Base-by-base conservation (phyloP, 2,888 invertebrate genomes). In the Petrolisthes manimaculis region DNA sequence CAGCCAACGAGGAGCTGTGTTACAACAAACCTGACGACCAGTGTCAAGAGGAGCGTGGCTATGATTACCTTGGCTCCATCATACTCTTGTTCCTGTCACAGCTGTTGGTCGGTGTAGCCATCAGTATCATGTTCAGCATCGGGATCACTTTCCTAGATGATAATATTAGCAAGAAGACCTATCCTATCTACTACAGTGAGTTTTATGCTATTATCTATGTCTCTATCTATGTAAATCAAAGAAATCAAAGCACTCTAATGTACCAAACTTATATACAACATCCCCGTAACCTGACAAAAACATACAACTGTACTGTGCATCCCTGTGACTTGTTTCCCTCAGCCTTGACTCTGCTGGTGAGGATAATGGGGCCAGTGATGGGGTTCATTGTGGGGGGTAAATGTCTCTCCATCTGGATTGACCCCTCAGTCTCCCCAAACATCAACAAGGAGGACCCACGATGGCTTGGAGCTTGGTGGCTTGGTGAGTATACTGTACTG, bases 141-240 rank as follows among this genome's bases (percentile, higher is more conserved):
- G 95, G 95, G 0, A 95, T 95, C 92, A 95, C 95, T 0, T 96
- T 95, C 92, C 92, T 95, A 91, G 95, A 96, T 92, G 95, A 96
- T 92, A 95, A 95, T 91, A 94, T 95, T 0, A 94, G 95, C 92
- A 95, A 95, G 92, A 94, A 94, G 21, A 95, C 95, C 91, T 95
- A 95, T 0, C 84, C 84, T 8, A 18, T 88, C 5, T 84, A 88
- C 54, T 88, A 88, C 54, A 83, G 86, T 87, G 21, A 87, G 86
- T 81, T 21, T 4, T 14, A 24, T 5, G n/a, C 61, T 69, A 37
- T 61, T 56, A 61, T 61, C 9, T 79, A 55, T 9, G n/a, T 81
- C n/a, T 79, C 37, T 24, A 37, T 6, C 54, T 54, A n/a, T 9
- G n/a, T n/a, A n/a, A n/a, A n/a, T n/a, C n/a, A n/a, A n/a, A 37